Evolutionary conservation across 64 coral and sea anemone species (phyloP).

Genomic region (Dendronephthya gigantea): DNA sequence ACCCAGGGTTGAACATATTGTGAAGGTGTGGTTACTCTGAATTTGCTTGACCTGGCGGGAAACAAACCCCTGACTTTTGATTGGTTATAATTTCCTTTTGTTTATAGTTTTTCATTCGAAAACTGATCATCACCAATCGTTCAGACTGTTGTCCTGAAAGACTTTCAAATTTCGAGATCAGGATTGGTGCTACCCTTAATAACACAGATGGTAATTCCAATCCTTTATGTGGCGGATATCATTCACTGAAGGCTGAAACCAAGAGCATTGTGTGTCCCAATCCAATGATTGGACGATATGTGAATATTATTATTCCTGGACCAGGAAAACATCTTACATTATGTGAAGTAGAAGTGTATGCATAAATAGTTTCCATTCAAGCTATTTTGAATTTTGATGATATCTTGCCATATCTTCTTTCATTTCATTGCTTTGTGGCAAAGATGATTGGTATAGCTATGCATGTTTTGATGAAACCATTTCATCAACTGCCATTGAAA

Average conservation of each 20-base stretch:
- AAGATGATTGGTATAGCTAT: too few relatives aligned
- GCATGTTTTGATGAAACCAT: too few relatives aligned
- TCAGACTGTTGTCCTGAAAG: slow-evolving; percentile 13
- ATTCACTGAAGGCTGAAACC: neutral
- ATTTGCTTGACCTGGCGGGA: too few relatives aligned
- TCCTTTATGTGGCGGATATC: slow-evolving; percentile 18
- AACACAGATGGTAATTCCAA: slow-evolving; percentile 23
- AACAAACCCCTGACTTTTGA: too few relatives aligned
- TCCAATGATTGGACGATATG: slow-evolving; percentile 26
- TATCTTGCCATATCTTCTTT: too few relatives aligned
- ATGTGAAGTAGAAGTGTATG: slow-evolving; percentile 22
- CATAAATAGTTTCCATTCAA: neutral
- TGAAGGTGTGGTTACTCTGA: too few relatives aligned
- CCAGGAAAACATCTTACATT: neutral
- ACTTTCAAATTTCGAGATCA: slow-evolving; percentile 29
- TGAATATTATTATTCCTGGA: slow-evolving; percentile 31
- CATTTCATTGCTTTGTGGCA: too few relatives aligned
- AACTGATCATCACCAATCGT: slow-evolving; percentile 18
- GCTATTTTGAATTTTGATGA: too few relatives aligned
- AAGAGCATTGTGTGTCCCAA: neutral
- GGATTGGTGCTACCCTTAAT: neutral
- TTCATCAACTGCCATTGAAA: too few relatives aligned
- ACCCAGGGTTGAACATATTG: neutral
- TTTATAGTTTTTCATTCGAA: slow-evolving; percentile 3
- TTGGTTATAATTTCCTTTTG: neutral